A percentile compares a stretch with the other conserved stretches of the same genome.
phyloP scores from a whole-genome alignment of 2,888 invertebrate species.

The Lasioglossum pauxillum region DNA sequence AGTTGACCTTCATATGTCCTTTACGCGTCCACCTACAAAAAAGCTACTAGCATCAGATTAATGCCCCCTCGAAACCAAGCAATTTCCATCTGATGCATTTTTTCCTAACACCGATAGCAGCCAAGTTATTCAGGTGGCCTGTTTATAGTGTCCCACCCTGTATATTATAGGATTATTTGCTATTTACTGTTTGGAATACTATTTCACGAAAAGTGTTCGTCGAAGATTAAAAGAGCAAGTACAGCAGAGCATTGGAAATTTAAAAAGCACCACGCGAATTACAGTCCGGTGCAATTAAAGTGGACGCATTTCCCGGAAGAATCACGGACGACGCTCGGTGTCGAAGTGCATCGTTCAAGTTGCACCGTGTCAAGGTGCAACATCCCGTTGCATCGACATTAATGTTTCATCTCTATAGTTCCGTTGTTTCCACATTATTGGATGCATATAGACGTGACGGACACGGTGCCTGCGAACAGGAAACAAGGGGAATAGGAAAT shows the following conservation, averaged over 20 bases:
- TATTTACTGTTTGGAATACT: no score
- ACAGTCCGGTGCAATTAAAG: slow-evolving; percentile 25
- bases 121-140: no score
- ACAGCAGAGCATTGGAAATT: neutral
- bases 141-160: no score
- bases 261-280: neutral
- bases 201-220: neutral
- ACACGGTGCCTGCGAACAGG: slow-evolving; percentile 41
- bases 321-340: slow-evolving; percentile 26
- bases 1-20: no score
- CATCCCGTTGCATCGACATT: slow-evolving; percentile 59
- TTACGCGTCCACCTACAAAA: no score
- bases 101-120: no score
- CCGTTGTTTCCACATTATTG: slow-evolving; percentile 71
- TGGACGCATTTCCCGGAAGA: slow-evolving; percentile 22
- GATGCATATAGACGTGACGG: slow-evolving; percentile 59
- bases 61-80: no score
- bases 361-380: slow-evolving; percentile 1
- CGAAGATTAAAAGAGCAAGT: neutral
- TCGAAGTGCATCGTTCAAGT: slow-evolving; percentile 28
- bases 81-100: no score
- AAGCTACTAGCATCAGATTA: no score
- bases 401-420: slow-evolving; percentile 62
- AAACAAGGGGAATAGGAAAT: slow-evolving; percentile 64
- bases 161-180: no score